phyloP scores from a whole-genome alignment of 37 sponge, comb jelly and placozoan species.

The Beroe ovata region DNA sequence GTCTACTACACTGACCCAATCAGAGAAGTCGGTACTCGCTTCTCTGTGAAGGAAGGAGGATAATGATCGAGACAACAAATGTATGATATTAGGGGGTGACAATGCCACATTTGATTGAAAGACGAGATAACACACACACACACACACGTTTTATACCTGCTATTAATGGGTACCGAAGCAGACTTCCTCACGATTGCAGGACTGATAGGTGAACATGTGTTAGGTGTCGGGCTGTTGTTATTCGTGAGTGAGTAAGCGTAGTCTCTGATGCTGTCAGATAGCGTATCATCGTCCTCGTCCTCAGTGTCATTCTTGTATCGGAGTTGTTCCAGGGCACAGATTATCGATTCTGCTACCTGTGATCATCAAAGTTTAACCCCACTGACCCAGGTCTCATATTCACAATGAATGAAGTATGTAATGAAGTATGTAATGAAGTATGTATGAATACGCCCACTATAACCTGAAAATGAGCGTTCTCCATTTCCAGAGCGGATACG shows the following conservation, averaged over 20 bases:
- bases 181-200: conserved; percentile 64
- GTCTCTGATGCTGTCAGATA: conserved; percentile 9
- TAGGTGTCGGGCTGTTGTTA: neutral
- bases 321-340: conserved; percentile 38
- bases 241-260: conserved; percentile 29
- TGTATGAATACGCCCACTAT: no score
- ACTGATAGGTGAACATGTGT: conserved; percentile 10
- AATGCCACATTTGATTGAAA: no score
- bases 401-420: no score
- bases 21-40: conserved; percentile 9
- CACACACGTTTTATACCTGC: no score
- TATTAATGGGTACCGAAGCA: neutral
- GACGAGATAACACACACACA: no score
- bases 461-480: conserved; percentile 58
- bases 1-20: conserved; percentile 61
- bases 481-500: conserved; percentile 22
- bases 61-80: no score
- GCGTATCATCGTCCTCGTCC: conserved; percentile 26
- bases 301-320: neutral
- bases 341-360: conserved; percentile 23
- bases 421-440: no score
- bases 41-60: conserved; percentile 35
- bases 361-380: no score
- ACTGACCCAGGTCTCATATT: no score
- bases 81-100: no score